A percentile compares a stretch with the other conserved stretches of the same genome.
phyloP scores from a whole-genome alignment of 1,140 invertebrate species.

The Apis dorsata region DNA sequence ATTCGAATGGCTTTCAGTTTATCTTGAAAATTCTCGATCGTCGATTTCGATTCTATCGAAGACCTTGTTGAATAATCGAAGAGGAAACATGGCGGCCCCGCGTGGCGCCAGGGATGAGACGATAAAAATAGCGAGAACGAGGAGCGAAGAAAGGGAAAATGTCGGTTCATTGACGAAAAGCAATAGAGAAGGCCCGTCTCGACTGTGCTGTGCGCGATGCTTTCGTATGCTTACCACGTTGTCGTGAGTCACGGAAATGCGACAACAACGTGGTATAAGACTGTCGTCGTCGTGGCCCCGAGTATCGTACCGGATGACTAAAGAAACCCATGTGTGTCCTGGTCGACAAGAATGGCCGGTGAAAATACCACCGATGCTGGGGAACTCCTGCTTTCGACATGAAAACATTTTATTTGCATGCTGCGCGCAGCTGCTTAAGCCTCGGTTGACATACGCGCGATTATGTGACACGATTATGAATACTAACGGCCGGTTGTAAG shows the following conservation, averaged over 20 bases:
- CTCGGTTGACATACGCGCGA: not conserved
- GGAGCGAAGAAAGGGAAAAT: constrained; percentile 19
- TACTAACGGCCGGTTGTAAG: no score
- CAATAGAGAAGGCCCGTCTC: constrained; percentile 20
- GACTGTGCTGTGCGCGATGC: not conserved
- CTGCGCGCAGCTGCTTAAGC: not conserved
- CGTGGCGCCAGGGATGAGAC: not conserved
- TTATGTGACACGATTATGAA: constrained; percentile 9
- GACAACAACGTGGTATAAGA: not conserved
- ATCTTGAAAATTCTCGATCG: not conserved
- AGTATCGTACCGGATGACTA: constrained; percentile 1
- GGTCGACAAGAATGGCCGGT: not conserved
- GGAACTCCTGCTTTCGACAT: not conserved
- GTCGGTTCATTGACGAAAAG: constrained; percentile 61
- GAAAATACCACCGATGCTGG: not conserved
- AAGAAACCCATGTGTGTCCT: not conserved
- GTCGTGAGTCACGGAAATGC: constrained; percentile 8
- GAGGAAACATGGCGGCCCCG: not conserved
- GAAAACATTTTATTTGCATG: not conserved
- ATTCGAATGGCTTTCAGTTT: no score
- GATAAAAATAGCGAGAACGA: constrained; percentile 12
- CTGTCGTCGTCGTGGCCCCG: not conserved
- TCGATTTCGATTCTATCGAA: not conserved
- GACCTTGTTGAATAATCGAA: not conserved
- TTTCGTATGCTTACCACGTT: constrained; percentile 19